Base-by-base conservation (phyloP, 2,888 invertebrate genomes). In the Nemoura dubitans region DNA sequence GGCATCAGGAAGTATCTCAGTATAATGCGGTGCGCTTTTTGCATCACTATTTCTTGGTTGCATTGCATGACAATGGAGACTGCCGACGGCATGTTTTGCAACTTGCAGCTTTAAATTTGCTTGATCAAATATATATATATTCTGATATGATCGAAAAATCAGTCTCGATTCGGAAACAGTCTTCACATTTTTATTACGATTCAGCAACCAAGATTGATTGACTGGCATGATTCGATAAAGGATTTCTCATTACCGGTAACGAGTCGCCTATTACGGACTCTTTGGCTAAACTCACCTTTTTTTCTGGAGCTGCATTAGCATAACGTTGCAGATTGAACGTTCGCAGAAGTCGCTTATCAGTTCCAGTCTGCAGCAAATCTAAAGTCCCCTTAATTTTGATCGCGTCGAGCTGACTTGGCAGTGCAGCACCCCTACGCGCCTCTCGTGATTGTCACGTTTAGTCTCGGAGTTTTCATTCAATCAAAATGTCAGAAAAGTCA, bases 171-270 rank as follows among this genome's bases (percentile, higher is more conserved):
- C 14, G 16, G 59, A 59, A n/a, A 78, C 7, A 7, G 27, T 26
- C 26, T 78, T 26, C 7, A 78, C 10, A 6, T 78, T 78, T 28
- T 78, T 28, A 78, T 78, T 78, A 26, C 26, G 78, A 78, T 14
- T 26, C n/a, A 26, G 28, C 28, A 26, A 78, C 28, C 78, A 26
- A 28, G 78, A 78, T 78, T 27, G 78, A 78, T 78, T 78, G 78
- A 3, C 78, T 26, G 27, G 6, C 26, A 6, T 78, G 26, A 28
- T 28, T 78, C 28, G 78, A 78, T 78, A 78, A 78, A 28, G 78
- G 26, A 26, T 78, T 78, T 78, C 78, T 28, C 78, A 78, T 78
- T 28, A 78, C 78, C 27, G 26, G 78, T 78, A 78, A 78, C 28
- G 78, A 78, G 28, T 10, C 59, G 21, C 16, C 59, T 59, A 59